Evolutionary conservation across 2,113 vertebrate genomes (phyloP).

Genomic region (Gobio gobio): DNA sequence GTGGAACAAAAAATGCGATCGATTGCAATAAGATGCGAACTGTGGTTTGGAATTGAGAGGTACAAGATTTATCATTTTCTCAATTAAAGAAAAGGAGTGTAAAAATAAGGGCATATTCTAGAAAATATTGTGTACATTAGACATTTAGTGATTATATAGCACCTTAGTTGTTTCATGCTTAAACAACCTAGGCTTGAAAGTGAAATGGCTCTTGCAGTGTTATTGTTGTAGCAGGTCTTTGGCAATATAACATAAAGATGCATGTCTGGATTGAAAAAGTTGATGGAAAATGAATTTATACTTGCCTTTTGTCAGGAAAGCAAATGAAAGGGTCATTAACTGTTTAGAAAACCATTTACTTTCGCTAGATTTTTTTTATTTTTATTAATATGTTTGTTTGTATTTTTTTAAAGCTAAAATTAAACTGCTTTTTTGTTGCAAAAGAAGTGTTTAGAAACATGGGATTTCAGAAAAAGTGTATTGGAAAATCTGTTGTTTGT

Average conservation of each 20-base stretch:
- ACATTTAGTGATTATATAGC: neutral
- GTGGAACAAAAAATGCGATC: slow-evolving; percentile 42
- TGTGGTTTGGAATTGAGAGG: slow-evolving; percentile 17
- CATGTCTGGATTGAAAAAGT: neutral
- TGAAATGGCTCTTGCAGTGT: neutral
- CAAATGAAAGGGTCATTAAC: neutral
- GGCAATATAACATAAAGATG: slow-evolving; percentile 9
- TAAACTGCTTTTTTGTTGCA: neutral
- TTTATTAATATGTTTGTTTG: neutral
- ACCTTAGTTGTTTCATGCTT: neutral
- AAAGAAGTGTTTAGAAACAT: neutral
- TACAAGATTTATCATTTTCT: neutral
- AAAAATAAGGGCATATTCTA: slow-evolving; percentile 14
- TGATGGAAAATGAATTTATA: neutral
- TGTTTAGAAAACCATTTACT: neutral
- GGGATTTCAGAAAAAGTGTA: neutral
- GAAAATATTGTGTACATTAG: neutral
- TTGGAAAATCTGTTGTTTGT: neutral
- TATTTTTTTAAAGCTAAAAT: neutral
- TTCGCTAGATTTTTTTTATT: neutral
- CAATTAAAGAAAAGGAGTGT: neutral
- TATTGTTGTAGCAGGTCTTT: slow-evolving; percentile 6
- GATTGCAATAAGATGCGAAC: slow-evolving; percentile 53
- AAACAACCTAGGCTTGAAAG: neutral
- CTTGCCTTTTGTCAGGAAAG: neutral